Evolutionary conservation across 2,113 vertebrate genomes (phyloP).

Genomic region (Cavia aperea): DNA sequence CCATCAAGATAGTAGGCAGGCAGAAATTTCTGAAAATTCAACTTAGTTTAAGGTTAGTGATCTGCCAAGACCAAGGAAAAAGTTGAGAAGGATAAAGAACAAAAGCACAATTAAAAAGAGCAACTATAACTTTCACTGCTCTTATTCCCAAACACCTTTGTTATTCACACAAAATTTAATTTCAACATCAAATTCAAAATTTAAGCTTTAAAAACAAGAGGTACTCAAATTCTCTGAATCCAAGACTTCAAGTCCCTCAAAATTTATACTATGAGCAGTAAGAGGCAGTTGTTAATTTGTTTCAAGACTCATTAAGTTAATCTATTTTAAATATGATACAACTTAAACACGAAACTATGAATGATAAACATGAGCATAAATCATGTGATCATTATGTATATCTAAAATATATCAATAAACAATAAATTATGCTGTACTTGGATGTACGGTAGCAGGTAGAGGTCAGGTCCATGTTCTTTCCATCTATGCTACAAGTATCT

Average conservation of each 20-base stretch:
- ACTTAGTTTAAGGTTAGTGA: slow-evolving; percentile 30
- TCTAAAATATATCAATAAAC: not conserved
- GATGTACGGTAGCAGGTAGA: not conserved
- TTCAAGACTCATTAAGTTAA: not conserved
- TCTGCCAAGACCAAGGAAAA: not conserved
- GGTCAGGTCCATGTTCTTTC: not conserved
- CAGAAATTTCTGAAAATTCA: slow-evolving; percentile 39
- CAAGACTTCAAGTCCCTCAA: slow-evolving; percentile 18
- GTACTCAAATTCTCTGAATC: not conserved
- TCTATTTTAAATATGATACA: slow-evolving; percentile 1
- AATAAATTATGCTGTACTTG: not conserved
- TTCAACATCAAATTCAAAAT: slow-evolving; percentile 27
- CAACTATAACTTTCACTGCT: not conserved
- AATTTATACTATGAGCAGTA: slow-evolving; percentile 56
- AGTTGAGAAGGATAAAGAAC: not conserved
- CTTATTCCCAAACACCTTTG: slow-evolving; percentile 8
- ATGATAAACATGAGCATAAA: not conserved
- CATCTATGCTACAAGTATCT: not conserved
- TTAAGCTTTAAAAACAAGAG: slow-evolving; percentile 20
- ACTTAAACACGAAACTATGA: slow-evolving; percentile 21
- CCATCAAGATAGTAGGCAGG: not conserved
- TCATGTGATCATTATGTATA: not conserved
- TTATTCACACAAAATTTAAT: slow-evolving; percentile 21
- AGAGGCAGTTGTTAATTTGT: slow-evolving; percentile 63
- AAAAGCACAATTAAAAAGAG: slow-evolving; percentile 15